Conservation (phyloP, 2,888 invertebrate species). For the Eilema sororculum region DNA sequence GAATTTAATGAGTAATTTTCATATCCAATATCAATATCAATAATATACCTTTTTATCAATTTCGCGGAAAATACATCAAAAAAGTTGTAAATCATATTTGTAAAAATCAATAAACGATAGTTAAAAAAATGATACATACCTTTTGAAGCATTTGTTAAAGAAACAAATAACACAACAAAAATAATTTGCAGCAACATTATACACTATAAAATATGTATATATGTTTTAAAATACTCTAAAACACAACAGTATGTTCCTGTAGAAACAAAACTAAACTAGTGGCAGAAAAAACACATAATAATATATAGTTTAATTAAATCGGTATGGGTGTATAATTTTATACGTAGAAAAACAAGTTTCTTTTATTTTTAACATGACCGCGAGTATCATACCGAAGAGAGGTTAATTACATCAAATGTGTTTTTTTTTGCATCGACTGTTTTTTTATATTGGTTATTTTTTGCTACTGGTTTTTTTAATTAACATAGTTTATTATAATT, state of each 20-base stretch:
- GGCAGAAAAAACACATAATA: constrained; percentile 25
- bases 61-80: too few species aligned
- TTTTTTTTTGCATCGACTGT: too few species aligned
- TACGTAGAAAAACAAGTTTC: constrained; percentile 39
- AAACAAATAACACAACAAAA: constrained; percentile 29
- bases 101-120: background rate
- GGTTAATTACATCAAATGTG: background rate
- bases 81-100: background rate
- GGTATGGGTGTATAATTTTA: constrained; percentile 26
- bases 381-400: background rate
- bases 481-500: background rate
- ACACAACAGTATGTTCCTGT: constrained; percentile 38
- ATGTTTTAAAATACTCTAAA: constrained; percentile 16
- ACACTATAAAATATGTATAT: background rate
- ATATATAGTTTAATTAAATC: constrained; percentile 33
- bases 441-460: background rate
- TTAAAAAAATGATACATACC: constrained; percentile 30
- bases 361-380: constrained; percentile 18
- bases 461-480: background rate
- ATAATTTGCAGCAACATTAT: constrained; percentile 28
- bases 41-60: too few species aligned
- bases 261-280: constrained; percentile 20
- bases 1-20: too few species aligned
- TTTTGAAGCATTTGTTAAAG: constrained; percentile 26
- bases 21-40: too few species aligned